These are phyloP conservation scores for Diabrotica undecimpunctata DNA, from an alignment of 1,140 invertebrate species.

Conservation along the genomic window DNA sequence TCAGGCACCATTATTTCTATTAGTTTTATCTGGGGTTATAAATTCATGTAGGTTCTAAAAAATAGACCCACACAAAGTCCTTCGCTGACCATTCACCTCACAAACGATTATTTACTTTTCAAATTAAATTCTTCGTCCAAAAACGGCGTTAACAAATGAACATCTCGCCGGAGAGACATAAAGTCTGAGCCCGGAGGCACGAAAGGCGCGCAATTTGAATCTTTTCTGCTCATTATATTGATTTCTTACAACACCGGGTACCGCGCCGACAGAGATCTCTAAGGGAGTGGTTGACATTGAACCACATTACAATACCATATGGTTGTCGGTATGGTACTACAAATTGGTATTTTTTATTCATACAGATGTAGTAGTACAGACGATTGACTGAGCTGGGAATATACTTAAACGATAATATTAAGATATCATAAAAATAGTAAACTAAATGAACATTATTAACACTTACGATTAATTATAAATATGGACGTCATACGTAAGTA, in stretches of 20 bases:
- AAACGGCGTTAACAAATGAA: constrained; percentile 1
- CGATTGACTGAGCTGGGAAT: background rate
- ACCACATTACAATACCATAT: constrained; percentile 26
- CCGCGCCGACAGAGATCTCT: background rate
- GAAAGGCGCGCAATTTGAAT: constrained; percentile 2
- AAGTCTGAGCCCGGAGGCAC: constrained; percentile 4
- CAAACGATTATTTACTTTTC: no score
- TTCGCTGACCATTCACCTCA: background rate
- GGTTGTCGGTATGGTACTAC: constrained; percentile 13
- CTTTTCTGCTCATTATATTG: constrained; percentile 2
- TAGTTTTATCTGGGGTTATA: no score
- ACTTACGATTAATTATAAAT: background rate
- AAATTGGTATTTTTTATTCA: background rate
- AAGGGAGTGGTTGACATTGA: constrained; percentile 29
- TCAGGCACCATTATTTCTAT: no score
- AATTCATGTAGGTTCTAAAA: no score
- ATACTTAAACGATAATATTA: background rate
- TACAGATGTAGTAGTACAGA: background rate
- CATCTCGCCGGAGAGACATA: constrained; percentile 8
- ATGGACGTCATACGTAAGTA: background rate
- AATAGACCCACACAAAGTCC: background rate
- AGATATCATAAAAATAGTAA: background rate
- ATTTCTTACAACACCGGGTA: constrained; percentile 9
- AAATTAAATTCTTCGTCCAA: background rate
- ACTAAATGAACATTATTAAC: background rate